Base-by-base conservation (phyloP, 2,888 invertebrate genomes). In the Argyresthia albistria region DNA sequence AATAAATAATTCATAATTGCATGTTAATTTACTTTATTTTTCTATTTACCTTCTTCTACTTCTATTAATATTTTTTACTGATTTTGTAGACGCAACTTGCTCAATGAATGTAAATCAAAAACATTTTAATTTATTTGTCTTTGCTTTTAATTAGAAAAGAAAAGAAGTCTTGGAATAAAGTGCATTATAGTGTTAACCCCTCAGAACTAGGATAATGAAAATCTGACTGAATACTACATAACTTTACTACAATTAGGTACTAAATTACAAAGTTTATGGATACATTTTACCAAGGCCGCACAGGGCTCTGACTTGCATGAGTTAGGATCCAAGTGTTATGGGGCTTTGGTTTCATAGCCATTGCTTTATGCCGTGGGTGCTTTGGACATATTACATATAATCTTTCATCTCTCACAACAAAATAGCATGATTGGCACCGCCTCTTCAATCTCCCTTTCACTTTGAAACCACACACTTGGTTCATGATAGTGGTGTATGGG, bases 351-450 rank as follows among this genome's bases (percentile, higher is more conserved):
- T 90, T 89, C 88, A 92, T 92, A 12, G 91, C 79, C 90, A 92
- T 93, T 77, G 95, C 95, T 67, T 96, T 96, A 69, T 97, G 96
- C 42, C 95, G 89, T 16, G 92, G 92, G 67, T 91, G 91, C 35
- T 91, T 91, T 53, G 91, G 92, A 62, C 96, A 97, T 59, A 93
- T 90, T 45, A 94, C 91, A 72, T 91, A 93, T 60, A 90, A 67
- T 55, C 93, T 89, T 59, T 92, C 90, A 61, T 93, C 88, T 53
- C 93, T 80, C 46, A 89, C 80, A 10, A 94, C 92, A 64, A 93
- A 89, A 64, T 92, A 93, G 69, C 97, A 97, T 64, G 93, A 92
- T 72, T 92, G 92, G 67, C 97, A 97, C 43, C 96, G 90, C 53
- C 91, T 88, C 54, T 87, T 89, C 36, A 95, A 80, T 12, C 73